Evolutionary conservation across 2,888 invertebrate species (phyloP), one percentile per base, ranked within the genome.

Genomic region (Chrysolina haemoptera): DNA sequence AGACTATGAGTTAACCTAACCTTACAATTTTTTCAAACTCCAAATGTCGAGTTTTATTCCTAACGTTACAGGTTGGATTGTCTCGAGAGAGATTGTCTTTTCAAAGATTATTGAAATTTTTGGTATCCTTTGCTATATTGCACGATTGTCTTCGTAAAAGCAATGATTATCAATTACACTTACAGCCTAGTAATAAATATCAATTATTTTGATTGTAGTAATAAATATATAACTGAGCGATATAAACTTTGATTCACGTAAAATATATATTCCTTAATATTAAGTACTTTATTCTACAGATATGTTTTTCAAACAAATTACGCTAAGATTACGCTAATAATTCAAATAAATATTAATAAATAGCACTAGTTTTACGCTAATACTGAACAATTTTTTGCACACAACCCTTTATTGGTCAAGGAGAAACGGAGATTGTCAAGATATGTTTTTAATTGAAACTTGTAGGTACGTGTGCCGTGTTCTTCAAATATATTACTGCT

Each of bases 361-460:
- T 69, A 71, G 20, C 65, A 62, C 59, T 76, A 67, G 65, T 69
- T 71, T 66, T 62, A 27, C 12, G 64, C 18, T 73, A 69, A 22
- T 70, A 74, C 62, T 70, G 63, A 72, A 67, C 74, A 73, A 71
- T 65, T 74, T 71, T 72, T 68, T 71, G 77, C 74, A 75, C 79
- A 80, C 80, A 82, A 82, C 80, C 80, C 27, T 41, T 76, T 75
- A 67, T 74, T 74, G 75, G 67, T 76, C 69, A 69, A 53, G 53
- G 48, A 62, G 68, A 63, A 76, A 71, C 66, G 68, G 70, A 75
- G 80, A 80, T 79, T 80, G 81, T 81, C 80, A 70, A 79, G 81
- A 82, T 81, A 80, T 82, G 81, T 82, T 75, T 73, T 81, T 69
- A 65, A 86, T 86, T 86, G 86, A 86, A 84, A 85, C 86, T 83